Percentiles rank a stretch among this genome's conserved stretches.
phyloP scores from a whole-genome alignment of 2,888 invertebrate species.

The Apeira syringaria region DNA sequence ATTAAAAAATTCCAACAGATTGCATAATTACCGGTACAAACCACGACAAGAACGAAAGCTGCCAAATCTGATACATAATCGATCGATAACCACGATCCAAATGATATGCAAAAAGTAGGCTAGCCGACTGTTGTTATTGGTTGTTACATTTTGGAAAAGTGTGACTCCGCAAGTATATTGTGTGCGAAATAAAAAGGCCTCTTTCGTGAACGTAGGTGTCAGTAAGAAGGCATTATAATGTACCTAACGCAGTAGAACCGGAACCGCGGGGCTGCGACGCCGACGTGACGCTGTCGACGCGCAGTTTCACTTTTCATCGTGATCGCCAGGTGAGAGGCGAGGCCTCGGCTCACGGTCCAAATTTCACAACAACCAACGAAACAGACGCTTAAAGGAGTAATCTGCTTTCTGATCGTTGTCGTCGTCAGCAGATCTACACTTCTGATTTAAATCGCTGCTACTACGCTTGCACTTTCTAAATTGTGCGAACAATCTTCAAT shows the following conservation, averaged over 20 bases:
- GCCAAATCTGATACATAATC: slow-evolving; percentile 8
- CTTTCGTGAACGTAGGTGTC: slow-evolving; percentile 36
- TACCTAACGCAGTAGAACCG: slow-evolving; percentile 60
- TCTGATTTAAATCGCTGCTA: slow-evolving; percentile 18
- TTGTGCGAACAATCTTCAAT: slow-evolving; percentile 25
- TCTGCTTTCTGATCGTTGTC: slow-evolving; percentile 47
- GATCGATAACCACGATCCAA: not conserved
- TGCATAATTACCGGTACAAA: slow-evolving; percentile 40
- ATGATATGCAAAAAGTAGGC: too few species aligned
- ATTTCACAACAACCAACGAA: slow-evolving; percentile 75
- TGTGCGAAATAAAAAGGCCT: slow-evolving; percentile 23
- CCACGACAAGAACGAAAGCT: slow-evolving; percentile 25
- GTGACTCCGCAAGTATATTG: slow-evolving; percentile 21
- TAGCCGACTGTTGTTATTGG: too few species aligned
- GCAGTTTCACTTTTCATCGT: slow-evolving; percentile 81
- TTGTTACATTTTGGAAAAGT: slow-evolving; percentile 20
- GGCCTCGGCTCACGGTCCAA: slow-evolving; percentile 70
- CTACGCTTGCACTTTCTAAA: slow-evolving; percentile 32
- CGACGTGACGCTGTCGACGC: slow-evolving; percentile 70
- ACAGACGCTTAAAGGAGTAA: slow-evolving; percentile 51
- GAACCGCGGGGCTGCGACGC: slow-evolving; percentile 68
- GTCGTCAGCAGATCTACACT: slow-evolving; percentile 16
- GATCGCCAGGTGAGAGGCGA: slow-evolving; percentile 74
- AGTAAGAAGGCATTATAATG: slow-evolving; percentile 40
- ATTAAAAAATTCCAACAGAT: slow-evolving; percentile 59